These are phyloP conservation scores for Gnathonemus echidnorhynchus DNA, from an alignment of 2,113 vertebrate species.

Conservation along the genomic window DNA sequence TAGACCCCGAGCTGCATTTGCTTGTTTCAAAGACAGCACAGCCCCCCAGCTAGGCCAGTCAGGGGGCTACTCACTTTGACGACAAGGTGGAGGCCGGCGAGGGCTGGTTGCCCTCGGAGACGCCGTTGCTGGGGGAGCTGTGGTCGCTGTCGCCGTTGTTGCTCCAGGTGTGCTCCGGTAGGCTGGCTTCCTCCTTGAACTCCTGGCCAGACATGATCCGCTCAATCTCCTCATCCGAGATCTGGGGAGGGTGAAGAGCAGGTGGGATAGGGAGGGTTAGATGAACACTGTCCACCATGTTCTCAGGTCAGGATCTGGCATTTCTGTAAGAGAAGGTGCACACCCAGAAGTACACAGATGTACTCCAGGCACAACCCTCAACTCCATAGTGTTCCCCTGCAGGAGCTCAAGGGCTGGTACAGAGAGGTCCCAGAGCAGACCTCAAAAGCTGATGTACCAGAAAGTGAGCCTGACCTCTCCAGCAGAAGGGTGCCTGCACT, in stretches of 20 bases:
- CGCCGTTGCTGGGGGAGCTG: conserved; percentile 91
- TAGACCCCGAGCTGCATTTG: not conserved
- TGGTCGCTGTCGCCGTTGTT: conserved; percentile 97
- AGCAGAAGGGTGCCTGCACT: not conserved
- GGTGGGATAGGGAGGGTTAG: not conserved
- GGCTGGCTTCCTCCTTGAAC: conserved; percentile 91
- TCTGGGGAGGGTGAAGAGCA: conserved; percentile 53
- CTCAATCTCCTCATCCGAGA: conserved; percentile 97
- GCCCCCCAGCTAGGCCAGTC: not conserved
- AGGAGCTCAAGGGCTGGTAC: not conserved
- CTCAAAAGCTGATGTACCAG: not conserved
- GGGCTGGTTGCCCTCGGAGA: conserved; percentile 95
- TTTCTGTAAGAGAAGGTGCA: not conserved
- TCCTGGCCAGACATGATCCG: conserved; percentile 98
- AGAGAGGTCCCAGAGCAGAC: not conserved
- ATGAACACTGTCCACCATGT: not conserved
- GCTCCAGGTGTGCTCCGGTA: conserved; percentile 78
- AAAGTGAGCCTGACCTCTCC: not conserved
- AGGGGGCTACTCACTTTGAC: conserved; percentile 75
- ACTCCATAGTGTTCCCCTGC: not conserved
- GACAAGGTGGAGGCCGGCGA: conserved; percentile 91
- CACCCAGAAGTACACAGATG: not conserved
- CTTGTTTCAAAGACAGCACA: not conserved
- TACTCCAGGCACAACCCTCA: not conserved
- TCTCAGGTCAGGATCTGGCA: not conserved